These are phyloP conservation scores for Antennarius maculatus DNA, from an alignment of 2,797 vertebrate species.

Conservation along the genomic window DNA sequence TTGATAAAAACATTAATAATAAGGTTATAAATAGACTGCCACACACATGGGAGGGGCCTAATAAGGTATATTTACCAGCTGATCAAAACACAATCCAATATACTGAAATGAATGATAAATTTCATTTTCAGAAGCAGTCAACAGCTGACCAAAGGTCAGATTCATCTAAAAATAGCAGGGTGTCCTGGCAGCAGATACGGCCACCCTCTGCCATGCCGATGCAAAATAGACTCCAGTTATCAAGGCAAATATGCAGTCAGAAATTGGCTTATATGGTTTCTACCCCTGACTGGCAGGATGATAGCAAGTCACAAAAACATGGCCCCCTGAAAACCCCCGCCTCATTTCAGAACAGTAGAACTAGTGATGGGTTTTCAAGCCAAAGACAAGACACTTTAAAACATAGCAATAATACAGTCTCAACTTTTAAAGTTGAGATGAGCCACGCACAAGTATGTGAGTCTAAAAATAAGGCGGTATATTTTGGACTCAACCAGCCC, in stretches of 20 bases:
- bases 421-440: conserved; percentile 82
- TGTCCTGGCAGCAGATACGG: conserved; percentile 90
- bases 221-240: conserved; percentile 85
- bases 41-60: conserved; percentile 87
- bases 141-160: conserved; percentile 84
- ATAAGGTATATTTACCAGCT: conserved; percentile 82
- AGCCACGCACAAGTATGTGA: conserved; percentile 82
- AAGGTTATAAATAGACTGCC: conserved; percentile 79
- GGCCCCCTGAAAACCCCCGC: conserved; percentile 70
- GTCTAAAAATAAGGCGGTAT: conserved; percentile 84
- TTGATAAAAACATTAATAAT: conserved; percentile 83
- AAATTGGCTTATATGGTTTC: conserved; percentile 86
- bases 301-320: conserved; percentile 81
- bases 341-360: conserved; percentile 77
- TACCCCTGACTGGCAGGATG: conserved; percentile 86
- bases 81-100: conserved; percentile 86
- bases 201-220: conserved; percentile 75
- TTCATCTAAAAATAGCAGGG: conserved; percentile 81
- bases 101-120: conserved; percentile 79
- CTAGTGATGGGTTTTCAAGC: conserved; percentile 77
- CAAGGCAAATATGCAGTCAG: conserved; percentile 85
- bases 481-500: conserved; percentile 85
- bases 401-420: conserved; percentile 69
- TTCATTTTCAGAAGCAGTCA: conserved; percentile 86
- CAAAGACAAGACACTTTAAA: conserved; percentile 82